These are phyloP conservation scores for Eristalis intricaria DNA, from an alignment of 2,888 invertebrate genomes.

Conservation along the genomic window DNA sequence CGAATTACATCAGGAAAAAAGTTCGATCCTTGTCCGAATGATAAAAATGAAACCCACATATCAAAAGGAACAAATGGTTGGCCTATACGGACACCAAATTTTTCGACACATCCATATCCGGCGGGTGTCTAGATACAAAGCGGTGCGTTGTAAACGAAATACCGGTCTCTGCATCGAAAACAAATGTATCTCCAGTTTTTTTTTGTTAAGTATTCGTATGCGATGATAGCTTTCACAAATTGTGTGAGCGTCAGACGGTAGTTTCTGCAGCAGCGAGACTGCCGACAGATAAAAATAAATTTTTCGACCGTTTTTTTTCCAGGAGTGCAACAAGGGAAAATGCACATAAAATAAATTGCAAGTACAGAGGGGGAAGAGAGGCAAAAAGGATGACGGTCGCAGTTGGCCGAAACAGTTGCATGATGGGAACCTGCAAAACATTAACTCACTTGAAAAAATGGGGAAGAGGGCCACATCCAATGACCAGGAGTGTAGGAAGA, in stretches of 20 bases:
- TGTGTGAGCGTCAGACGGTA: constrained; percentile 43
- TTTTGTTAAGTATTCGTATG: constrained; percentile 12
- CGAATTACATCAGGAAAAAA: constrained; percentile 22
- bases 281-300: constrained; percentile 7
- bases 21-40: constrained; percentile 1
- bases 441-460: background rate
- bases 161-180: constrained; percentile 39
- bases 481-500: background rate
- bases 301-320: background rate
- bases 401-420: constrained; percentile 60
- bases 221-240: constrained; percentile 55
- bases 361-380: background rate
- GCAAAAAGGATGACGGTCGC: constrained; percentile 12
- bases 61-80: constrained; percentile 28
- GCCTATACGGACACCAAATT: constrained; percentile 26
- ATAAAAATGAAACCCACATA: constrained; percentile 56
- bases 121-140: constrained; percentile 23
- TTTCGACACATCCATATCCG: constrained; percentile 30
- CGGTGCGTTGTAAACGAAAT: constrained; percentile 14
- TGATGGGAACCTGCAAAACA: constrained; percentile 41
- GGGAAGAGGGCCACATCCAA: background rate
- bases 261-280: background rate
- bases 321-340: background rate
- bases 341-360: constrained; percentile 42
- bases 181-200: constrained; percentile 7